A percentile compares a stretch with the other conserved stretches of the same genome.
Evolutionary conservation across 2,113 vertebrate genomes (phyloP).

Genomic region (Fukomys damarensis): DNA sequence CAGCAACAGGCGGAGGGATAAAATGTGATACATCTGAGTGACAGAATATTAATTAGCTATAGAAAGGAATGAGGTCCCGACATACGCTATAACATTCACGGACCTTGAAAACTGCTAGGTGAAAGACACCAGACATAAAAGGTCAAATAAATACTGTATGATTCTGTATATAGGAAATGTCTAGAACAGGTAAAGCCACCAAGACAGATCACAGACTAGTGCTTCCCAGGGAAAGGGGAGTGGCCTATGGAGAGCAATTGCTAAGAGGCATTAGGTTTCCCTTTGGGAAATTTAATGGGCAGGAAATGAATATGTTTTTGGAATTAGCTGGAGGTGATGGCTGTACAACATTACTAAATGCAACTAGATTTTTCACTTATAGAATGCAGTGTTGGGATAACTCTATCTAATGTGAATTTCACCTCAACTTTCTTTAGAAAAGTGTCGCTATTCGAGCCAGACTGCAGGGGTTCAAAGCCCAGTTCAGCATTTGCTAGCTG

Average conservation of each 20-base stretch:
- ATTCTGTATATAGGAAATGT: neutral
- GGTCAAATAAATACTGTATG: neutral
- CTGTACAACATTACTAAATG: neutral
- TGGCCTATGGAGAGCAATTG: neutral
- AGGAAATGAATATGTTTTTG: neutral
- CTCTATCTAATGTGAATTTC: neutral
- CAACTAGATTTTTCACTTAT: neutral
- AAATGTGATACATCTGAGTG: neutral
- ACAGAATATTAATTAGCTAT: neutral
- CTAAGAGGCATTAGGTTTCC: neutral
- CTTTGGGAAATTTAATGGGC: neutral
- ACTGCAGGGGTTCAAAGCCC: neutral
- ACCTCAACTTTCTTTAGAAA: neutral
- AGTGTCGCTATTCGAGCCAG: neutral
- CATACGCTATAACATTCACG: no score
- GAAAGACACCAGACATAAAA: neutral
- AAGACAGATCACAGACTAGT: neutral
- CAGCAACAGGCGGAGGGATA: neutral
- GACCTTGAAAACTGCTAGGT: neutral
- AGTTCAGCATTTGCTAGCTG: neutral
- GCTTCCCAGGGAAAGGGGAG: neutral
- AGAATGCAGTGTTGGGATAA: neutral
- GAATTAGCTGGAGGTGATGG: neutral
- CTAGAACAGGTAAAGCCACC: neutral
- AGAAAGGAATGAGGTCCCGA: neutral